A percentile compares a stretch with the other conserved stretches of the same genome.
Evolutionary conservation across 2,113 vertebrate species (phyloP).

Genomic region (Caloenas nicobarica): DNA sequence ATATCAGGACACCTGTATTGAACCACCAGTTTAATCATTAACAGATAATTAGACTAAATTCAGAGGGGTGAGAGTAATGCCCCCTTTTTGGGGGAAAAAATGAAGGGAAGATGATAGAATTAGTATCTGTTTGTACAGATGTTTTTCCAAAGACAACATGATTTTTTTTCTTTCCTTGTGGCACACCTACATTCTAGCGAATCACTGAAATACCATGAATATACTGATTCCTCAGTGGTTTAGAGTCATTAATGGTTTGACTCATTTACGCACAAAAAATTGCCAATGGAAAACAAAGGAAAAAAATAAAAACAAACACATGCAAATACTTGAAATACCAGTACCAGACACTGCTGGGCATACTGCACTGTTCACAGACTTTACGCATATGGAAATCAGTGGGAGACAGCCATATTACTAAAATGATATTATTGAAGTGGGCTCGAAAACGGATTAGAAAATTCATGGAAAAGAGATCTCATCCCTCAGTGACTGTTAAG

Average conservation of each 20-base stretch:
- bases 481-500: background rate
- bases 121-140: background rate
- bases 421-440: background rate
- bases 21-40: background rate
- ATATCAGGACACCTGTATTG: accelerated
- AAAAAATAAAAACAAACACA: background rate
- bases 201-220: background rate
- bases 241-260: background rate
- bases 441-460: background rate
- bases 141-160: background rate
- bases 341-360: background rate
- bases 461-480: background rate
- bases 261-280: background rate
- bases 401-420: background rate
- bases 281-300: background rate
- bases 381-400: background rate
- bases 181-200: background rate
- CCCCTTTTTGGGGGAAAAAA: background rate
- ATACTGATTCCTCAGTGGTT: background rate
- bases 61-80: background rate
- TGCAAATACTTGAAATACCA: background rate
- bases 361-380: background rate
- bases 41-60: background rate
- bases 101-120: background rate
- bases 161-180: background rate